Base-by-base conservation (phyloP, 2,888 invertebrate genomes). In the Nebria salina region DNA sequence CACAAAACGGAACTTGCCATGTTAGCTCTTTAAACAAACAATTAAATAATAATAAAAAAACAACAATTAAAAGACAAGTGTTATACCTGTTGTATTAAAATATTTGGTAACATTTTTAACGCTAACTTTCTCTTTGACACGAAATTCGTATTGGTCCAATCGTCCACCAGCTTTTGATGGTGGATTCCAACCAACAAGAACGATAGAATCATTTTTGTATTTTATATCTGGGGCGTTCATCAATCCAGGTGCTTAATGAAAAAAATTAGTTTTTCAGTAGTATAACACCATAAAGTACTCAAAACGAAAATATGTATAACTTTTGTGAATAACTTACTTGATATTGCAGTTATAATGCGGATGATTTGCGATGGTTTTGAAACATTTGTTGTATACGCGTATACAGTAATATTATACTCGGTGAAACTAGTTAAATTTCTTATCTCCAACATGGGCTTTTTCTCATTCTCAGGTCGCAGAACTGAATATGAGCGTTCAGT, bases 351-450 rank as follows among this genome's bases (percentile, higher is more conserved):
- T 26, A 82, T 84, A 26, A 88, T 86, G 25, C 73, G 80, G 42
- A 87, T 73, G 0, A 85, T 82, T 25, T 82, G 75, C 2, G 90
- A 89, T 9, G 88, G 87, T 41, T 89, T 87, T 1, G 96, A 96
- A 86, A 94, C 95, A 66, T 90, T 88, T 0, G 90, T 89, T 0
- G 95, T 96, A 85, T 94, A 95, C 0, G 96, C 96, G 72, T 90
- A 89, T 0, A 96, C 91, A 79, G 91, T 90, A 26, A 96, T 91
- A 75, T 91, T 92, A 87, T 96, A 97, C 82, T 92, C 91, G 0
- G 91, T 91, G 85, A 92, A 95, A 81, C 93, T 92, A 65, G 89
- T 87, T 65, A 95, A 89, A 85, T 89, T 85, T 11, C 83, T 84
- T 72, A 90, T 83, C 75, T 82, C 81, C n/a, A 75, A 41, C 9